Percentiles rank a stretch among this genome's conserved stretches.
phyloP scores from a whole-genome alignment of 2,797 vertebrate genomes.

The Argentina silus region DNA sequence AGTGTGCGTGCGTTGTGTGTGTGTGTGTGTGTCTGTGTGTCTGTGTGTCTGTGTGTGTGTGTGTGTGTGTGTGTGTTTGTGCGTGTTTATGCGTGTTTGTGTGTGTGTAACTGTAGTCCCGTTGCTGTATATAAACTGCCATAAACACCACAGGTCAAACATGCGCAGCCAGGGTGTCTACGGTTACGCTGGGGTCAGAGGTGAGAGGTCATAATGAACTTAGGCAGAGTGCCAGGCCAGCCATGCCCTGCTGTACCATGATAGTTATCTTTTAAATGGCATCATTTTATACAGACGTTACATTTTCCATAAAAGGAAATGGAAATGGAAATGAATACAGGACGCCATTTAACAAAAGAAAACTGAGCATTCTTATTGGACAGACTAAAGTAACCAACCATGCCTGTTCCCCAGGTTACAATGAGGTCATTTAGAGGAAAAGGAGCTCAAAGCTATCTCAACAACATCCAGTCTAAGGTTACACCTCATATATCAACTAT shows the following conservation, averaged over 20 bases:
- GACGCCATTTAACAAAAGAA: too few species aligned
- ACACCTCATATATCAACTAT: conserved; percentile 46
- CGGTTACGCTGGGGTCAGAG: conserved; percentile 34
- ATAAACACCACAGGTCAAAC: conserved; percentile 36
- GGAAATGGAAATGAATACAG: too few species aligned
- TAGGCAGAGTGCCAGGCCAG: not conserved
- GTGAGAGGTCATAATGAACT: conserved; percentile 13
- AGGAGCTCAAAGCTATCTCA: conserved; percentile 41
- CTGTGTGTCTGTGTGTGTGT: conserved; percentile 31
- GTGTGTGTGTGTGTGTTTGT: conserved; percentile 16
- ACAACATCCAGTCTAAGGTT: conserved; percentile 52
- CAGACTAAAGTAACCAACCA: not conserved
- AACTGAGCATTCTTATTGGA: not conserved
- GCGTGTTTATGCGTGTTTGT: too few species aligned
- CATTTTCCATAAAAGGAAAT: too few species aligned
- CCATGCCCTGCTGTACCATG: not conserved
- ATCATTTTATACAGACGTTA: not conserved
- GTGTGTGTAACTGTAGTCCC: conserved; percentile 52
- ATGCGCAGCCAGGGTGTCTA: conserved; percentile 41
- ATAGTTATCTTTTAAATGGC: not conserved
- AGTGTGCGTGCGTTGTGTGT: conserved; percentile 25
- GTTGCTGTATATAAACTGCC: conserved; percentile 65
- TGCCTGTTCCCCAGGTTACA: conserved; percentile 21
- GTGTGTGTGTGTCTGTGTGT: conserved; percentile 16
- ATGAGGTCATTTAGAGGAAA: conserved; percentile 39